These are phyloP conservation scores for Podargus strigoides DNA, from an alignment of 2,797 vertebrate species.

Conservation along the genomic window DNA sequence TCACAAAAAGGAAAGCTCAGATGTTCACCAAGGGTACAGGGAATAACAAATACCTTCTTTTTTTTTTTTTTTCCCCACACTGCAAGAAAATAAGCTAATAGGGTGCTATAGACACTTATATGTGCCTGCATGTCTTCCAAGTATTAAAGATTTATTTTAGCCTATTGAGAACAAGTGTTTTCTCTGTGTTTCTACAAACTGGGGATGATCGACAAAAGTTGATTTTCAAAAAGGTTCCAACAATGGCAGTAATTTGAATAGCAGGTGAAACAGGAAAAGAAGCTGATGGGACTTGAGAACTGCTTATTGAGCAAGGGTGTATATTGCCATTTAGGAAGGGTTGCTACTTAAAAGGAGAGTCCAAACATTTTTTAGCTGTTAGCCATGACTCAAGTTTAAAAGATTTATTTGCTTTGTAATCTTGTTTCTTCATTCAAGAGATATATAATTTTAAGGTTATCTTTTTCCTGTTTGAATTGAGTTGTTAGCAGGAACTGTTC, in stretches of 20 bases:
- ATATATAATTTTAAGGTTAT: not conserved
- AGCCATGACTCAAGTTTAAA: not conserved
- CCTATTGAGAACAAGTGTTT: not conserved
- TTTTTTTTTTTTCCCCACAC: not conserved
- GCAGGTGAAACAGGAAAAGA: not conserved
- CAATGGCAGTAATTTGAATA: not conserved
- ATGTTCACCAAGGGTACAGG: not conserved
- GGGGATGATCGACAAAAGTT: not conserved
- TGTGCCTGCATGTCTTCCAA: not conserved
- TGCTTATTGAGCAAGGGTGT: not conserved
- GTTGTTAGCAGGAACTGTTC: not conserved
- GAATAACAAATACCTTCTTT: not conserved
- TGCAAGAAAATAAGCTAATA: not conserved
- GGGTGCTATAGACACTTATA: not conserved
- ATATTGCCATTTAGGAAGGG: not conserved
- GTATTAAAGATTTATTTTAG: not conserved
- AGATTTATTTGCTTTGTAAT: not conserved
- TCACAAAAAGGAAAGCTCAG: not conserved
- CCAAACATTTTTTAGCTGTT: not conserved
- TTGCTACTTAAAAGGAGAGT: not conserved
- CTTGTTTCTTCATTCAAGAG: not conserved
- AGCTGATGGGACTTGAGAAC: not conserved
- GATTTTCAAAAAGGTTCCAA: not conserved
- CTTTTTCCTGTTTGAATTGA: not conserved
- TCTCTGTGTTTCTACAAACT: not conserved